Conservation (phyloP, 1,140 invertebrate species). For the Philopotamus ludificatus region DNA sequence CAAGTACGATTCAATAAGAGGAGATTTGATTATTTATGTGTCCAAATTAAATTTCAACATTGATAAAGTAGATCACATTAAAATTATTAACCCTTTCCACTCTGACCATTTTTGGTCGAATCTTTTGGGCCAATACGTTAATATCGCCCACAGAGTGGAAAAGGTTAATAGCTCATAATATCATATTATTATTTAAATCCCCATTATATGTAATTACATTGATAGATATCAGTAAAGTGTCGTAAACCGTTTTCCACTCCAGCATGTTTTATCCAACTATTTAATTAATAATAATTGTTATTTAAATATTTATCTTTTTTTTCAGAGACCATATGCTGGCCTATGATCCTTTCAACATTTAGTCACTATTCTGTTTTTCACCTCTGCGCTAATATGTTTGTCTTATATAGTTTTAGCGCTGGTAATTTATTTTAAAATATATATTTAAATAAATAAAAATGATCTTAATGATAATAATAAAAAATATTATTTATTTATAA, state of each 20-base stretch:
- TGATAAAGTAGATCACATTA: no score
- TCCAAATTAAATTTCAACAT: no score
- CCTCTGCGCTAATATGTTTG: slow-evolving; percentile 93
- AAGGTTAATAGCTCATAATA: no score
- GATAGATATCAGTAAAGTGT: background rate
- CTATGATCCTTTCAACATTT: slow-evolving; percentile 91
- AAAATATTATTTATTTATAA: background rate
- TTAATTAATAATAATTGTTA: background rate
- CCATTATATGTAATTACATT: background rate
- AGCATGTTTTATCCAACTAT: no score
- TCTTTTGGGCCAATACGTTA: no score
- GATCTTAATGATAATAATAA: slow-evolving; percentile 4
- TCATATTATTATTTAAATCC: background rate
- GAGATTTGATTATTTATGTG: no score
- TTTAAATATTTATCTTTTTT: slow-evolving; percentile 41
- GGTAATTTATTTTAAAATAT: slow-evolving; percentile 45
- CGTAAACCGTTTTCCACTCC: background rate
- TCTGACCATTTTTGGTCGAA: no score
- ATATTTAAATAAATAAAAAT: background rate
- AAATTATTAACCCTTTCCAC: no score
- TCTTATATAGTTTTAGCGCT: slow-evolving; percentile 81
- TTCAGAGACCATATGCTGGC: slow-evolving; percentile 71
- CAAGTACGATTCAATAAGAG: no score
- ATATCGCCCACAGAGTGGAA: no score
- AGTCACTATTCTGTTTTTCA: slow-evolving; percentile 89